A percentile compares a stretch with the other conserved stretches of the same genome.
Conservation (phyloP, 1,140 invertebrate species). For the Conus betulinus region DNA sequence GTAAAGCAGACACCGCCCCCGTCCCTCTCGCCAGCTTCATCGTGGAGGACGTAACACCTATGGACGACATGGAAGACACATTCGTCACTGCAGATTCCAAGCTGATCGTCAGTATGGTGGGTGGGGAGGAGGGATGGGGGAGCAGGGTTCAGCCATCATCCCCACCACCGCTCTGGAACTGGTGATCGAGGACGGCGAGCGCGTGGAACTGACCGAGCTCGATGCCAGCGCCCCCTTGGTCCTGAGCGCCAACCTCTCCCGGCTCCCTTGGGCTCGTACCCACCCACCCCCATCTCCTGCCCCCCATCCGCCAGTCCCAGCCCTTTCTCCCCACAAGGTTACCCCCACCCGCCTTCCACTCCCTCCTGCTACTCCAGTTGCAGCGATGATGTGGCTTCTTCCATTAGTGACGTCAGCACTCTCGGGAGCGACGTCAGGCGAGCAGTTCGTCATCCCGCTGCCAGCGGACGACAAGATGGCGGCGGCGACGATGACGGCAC, state of each 20-base stretch:
- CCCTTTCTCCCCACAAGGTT: neutral
- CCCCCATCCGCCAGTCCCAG: neutral
- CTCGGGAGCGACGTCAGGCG: neutral
- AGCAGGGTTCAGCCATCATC: neutral
- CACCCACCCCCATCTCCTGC: neutral
- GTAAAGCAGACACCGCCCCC: neutral
- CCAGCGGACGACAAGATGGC: slow-evolving; percentile 42
- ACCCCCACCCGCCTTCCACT: slow-evolving; percentile 10
- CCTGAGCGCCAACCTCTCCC: slow-evolving; percentile 21
- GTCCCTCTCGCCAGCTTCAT: neutral
- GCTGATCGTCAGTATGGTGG: neutral
- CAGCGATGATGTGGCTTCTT: neutral
- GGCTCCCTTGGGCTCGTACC: neutral
- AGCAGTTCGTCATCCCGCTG: neutral
- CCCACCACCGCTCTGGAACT: slow-evolving; percentile 5
- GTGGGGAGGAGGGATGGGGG: neutral
- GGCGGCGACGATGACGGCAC: slow-evolving; percentile 45
- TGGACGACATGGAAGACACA: neutral
- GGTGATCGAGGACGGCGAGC: neutral
- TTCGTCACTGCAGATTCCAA: neutral
- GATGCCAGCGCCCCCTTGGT: neutral
- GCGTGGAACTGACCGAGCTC: neutral
- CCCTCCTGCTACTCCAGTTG: slow-evolving; percentile 19
- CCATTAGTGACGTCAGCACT: neutral
- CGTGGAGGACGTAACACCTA: neutral